These are phyloP conservation scores for Scytalopus superciliaris DNA, from an alignment of 2,113 vertebrate species.

Conservation along the genomic window DNA sequence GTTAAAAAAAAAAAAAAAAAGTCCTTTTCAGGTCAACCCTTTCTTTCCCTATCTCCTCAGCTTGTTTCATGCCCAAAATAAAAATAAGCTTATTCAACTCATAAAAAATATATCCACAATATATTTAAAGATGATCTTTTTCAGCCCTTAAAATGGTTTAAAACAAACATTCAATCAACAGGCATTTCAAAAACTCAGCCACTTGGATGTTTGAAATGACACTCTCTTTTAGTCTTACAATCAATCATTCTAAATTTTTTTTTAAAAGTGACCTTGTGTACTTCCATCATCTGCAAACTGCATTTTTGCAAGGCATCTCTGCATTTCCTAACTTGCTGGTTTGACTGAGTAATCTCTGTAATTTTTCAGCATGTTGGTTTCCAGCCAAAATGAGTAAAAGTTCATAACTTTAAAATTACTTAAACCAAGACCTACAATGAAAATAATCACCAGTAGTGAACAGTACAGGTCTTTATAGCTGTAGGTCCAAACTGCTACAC, in stretches of 20 bases:
- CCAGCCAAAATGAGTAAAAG: background rate
- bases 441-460: background rate
- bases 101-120: fast-evolving
- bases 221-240: no score
- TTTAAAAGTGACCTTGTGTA: background rate
- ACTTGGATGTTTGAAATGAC: background rate
- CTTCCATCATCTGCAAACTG: background rate
- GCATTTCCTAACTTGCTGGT: background rate
- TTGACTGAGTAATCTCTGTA: background rate
- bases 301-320: background rate
- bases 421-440: background rate
- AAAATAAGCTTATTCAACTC: background rate
- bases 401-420: background rate
- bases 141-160: background rate
- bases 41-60: background rate
- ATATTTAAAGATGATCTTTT: background rate
- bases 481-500: background rate
- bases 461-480: background rate
- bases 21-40: background rate
- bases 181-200: background rate
- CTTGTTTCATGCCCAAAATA: background rate
- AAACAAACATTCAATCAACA: background rate
- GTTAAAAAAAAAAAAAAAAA: background rate
- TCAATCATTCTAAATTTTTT: background rate
- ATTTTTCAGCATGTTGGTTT: background rate